Conservation (phyloP, 2,888 invertebrate species). For the Apotomis turbidana region DNA sequence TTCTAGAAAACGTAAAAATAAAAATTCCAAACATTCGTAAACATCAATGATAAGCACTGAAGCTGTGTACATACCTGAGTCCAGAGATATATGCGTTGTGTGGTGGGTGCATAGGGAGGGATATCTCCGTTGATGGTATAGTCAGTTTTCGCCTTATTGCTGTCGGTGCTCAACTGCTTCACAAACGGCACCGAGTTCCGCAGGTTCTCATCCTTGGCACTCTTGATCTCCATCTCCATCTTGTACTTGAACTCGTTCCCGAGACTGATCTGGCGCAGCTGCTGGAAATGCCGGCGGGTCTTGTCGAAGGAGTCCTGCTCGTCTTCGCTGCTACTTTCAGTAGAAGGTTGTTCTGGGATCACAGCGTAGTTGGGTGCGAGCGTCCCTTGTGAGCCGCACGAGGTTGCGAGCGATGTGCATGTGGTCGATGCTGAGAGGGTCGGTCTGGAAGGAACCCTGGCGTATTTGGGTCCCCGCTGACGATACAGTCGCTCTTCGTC, state of each 20-base stretch:
- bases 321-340: constrained; percentile 80
- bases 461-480: constrained; percentile 75
- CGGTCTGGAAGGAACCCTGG: constrained; percentile 77
- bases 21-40: constrained; percentile 16
- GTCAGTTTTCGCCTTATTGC: constrained; percentile 81
- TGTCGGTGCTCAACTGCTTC: constrained; percentile 84
- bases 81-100: constrained; percentile 78
- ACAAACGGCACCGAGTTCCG: constrained; percentile 85
- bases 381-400: constrained; percentile 77
- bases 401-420: constrained; percentile 84
- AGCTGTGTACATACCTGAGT: constrained; percentile 67
- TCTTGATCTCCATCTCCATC: constrained; percentile 86
- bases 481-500: constrained; percentile 77
- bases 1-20: background rate
- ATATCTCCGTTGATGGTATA: constrained; percentile 72
- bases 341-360: constrained; percentile 72
- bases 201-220: constrained; percentile 84
- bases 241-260: constrained; percentile 86
- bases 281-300: constrained; percentile 85
- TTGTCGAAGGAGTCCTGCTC: constrained; percentile 82
- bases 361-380: constrained; percentile 75
- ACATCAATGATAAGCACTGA: background rate
- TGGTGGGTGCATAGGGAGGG: constrained; percentile 80
- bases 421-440: constrained; percentile 85
- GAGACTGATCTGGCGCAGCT: constrained; percentile 84